Evolutionary conservation across 1,140 invertebrate genomes (phyloP).

Genomic region (Tetramorium parvispinum): DNA sequence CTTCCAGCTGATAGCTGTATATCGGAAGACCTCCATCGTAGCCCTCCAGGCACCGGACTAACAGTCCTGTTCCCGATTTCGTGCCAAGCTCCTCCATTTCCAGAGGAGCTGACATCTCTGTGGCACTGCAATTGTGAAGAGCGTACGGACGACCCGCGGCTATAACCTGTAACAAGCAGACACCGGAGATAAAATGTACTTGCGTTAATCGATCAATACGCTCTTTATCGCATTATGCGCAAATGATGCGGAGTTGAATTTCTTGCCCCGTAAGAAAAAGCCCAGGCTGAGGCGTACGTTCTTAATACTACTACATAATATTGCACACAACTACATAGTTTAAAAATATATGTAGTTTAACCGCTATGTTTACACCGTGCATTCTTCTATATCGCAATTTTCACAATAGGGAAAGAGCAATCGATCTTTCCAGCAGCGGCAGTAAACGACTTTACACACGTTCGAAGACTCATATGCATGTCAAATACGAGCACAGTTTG

Average conservation of each 20-base stretch:
- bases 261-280: not conserved
- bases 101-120: conserved; percentile 78
- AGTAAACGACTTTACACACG: conserved; percentile 40
- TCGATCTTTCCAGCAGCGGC: conserved; percentile 19
- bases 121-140: conserved; percentile 92
- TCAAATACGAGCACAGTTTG: conserved; percentile 50
- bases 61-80: conserved; percentile 85
- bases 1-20: conserved; percentile 92
- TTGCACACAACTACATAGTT: not conserved
- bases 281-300: not conserved
- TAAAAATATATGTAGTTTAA: conserved; percentile 5
- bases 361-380: not conserved
- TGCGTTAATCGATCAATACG: conserved; percentile 7
- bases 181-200: conserved; percentile 26
- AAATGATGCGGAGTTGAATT: not conserved
- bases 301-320: not conserved
- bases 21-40: conserved; percentile 93
- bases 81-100: conserved; percentile 80
- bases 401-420: conserved; percentile 18
- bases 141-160: conserved; percentile 92
- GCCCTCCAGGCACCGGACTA: conserved; percentile 92
- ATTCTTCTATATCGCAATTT: conserved; percentile 7
- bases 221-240: not conserved
- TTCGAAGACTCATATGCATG: conserved; percentile 42
- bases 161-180: conserved; percentile 77